These are phyloP conservation scores for Scylla paramamosain DNA, from an alignment of 1,140 invertebrate genomes.

Conservation along the genomic window DNA sequence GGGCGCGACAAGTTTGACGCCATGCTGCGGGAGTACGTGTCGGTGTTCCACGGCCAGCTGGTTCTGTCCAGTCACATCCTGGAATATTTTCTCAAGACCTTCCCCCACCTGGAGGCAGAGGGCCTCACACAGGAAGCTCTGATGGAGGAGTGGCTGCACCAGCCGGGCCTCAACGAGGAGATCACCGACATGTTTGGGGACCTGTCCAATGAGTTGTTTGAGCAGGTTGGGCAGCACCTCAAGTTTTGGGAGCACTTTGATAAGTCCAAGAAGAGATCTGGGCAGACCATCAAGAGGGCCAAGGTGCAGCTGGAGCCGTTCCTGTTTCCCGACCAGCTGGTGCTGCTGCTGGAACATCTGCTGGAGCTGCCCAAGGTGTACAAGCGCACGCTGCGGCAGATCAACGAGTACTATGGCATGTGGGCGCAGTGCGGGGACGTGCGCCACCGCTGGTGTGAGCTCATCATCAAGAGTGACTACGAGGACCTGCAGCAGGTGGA, in stretches of 20 bases:
- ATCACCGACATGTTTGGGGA: conserved; percentile 64
- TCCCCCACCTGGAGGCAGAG: conserved; percentile 61
- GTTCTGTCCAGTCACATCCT: conserved; percentile 79
- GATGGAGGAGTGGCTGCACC: conserved; percentile 75
- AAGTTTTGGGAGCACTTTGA: conserved; percentile 68
- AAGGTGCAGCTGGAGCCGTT: conserved; percentile 74
- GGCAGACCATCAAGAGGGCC: conserved; percentile 47
- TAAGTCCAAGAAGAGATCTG: conserved; percentile 5
- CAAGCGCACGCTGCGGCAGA: conserved; percentile 39
- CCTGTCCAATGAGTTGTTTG: conserved; percentile 53
- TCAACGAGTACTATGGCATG: conserved; percentile 75
- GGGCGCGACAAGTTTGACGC: conserved; percentile 79
- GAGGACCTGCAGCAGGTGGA: conserved; percentile 78
- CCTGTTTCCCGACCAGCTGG: conserved; percentile 75
- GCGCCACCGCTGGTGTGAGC: conserved; percentile 80
- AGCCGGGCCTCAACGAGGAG: conserved; percentile 67
- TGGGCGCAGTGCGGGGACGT: conserved; percentile 79
- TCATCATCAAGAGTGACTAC: conserved; percentile 80
- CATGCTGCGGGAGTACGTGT: conserved; percentile 79
- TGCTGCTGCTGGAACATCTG: conserved; percentile 77
- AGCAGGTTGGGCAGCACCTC: conserved; percentile 64
- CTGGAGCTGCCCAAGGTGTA: conserved; percentile 66
- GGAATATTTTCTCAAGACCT: conserved; percentile 77
- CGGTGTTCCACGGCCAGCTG: conserved; percentile 77
- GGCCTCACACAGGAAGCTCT: conserved; percentile 58